Percentiles rank a stretch among this genome's conserved stretches.
Conservation (phyloP, 2,113 vertebrate species). For the Eclectus roratus region DNA sequence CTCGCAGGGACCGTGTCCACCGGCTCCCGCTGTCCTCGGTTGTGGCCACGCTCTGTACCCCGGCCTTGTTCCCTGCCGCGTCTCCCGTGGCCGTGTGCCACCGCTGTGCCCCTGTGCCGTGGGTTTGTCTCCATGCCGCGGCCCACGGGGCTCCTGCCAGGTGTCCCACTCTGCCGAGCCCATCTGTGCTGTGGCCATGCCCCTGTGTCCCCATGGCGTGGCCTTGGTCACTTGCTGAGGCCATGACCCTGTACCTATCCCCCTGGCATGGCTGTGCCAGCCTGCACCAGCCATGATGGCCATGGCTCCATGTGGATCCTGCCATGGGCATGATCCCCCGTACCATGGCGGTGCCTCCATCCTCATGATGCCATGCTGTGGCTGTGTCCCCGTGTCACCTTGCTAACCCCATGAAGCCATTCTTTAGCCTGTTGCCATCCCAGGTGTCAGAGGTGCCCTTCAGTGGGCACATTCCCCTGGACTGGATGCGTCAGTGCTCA, state of each 20-base stretch:
- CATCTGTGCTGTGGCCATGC: neutral
- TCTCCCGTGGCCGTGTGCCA: too few relatives aligned
- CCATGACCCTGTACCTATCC: too few relatives aligned
- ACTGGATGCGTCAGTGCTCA: accelerated
- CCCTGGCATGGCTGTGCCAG: too few relatives aligned
- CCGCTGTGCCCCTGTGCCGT: too few relatives aligned
- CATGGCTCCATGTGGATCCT: neutral
- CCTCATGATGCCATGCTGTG: accelerated
- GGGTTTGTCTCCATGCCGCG: too few relatives aligned
- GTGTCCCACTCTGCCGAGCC: too few relatives aligned
- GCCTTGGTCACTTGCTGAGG: neutral
- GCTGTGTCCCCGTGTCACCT: neutral
- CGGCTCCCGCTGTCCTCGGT: too few relatives aligned
- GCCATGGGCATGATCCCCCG: neutral
- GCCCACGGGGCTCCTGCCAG: too few relatives aligned
- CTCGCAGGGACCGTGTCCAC: neutral
- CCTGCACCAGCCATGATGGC: neutral
- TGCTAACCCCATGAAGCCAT: accelerated
- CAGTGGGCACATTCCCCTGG: accelerated
- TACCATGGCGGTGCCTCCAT: accelerated
- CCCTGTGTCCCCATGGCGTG: neutral
- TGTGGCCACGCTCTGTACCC: neutral
- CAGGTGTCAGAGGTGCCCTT: neutral
- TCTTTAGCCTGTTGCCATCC: neutral
- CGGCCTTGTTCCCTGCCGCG: too few relatives aligned